Evolutionary conservation across 2,113 vertebrate genomes (phyloP).

Genomic region (Scomber colias): DNA sequence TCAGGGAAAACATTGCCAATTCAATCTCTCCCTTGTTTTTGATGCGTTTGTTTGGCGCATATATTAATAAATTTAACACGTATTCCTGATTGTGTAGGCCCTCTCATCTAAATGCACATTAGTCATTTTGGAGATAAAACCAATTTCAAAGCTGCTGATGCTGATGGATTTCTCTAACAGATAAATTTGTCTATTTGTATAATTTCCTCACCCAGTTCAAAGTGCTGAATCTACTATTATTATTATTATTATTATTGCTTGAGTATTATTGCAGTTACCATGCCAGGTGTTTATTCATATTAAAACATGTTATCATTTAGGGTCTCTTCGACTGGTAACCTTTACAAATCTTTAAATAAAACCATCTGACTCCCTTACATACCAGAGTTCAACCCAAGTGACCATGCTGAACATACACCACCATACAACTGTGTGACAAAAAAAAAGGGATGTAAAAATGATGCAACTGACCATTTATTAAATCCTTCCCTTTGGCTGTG

Average conservation of each 20-base stretch:
- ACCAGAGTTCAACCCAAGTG: not conserved
- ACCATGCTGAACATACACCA: not conserved
- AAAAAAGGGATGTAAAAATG: not conserved
- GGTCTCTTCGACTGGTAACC: conserved; percentile 5
- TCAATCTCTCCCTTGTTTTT: conserved; percentile 59
- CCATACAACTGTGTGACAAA: not conserved
- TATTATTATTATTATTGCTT: conserved; percentile 26
- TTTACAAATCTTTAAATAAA: not conserved
- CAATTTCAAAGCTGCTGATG: conserved; percentile 74
- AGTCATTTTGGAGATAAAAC: conserved; percentile 69
- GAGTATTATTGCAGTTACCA: conserved; percentile 34
- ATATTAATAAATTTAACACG: conserved; percentile 75
- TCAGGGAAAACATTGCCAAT: conserved; percentile 58
- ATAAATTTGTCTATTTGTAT: conserved; percentile 58
- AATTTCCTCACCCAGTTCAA: conserved; percentile 45
- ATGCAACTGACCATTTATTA: not conserved
- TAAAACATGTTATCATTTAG: conserved; percentile 19
- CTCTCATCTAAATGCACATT: conserved; percentile 64
- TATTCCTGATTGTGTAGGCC: conserved; percentile 62
- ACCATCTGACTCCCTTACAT: not conserved
- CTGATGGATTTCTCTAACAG: conserved; percentile 64
- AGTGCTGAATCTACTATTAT: conserved; percentile 38
- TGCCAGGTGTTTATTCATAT: conserved; percentile 21
- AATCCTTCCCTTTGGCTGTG: not conserved
- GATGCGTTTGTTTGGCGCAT: conserved; percentile 66